Evolutionary conservation across 2,797 vertebrate genomes (phyloP).

Genomic region (Intellagama lesueurii): DNA sequence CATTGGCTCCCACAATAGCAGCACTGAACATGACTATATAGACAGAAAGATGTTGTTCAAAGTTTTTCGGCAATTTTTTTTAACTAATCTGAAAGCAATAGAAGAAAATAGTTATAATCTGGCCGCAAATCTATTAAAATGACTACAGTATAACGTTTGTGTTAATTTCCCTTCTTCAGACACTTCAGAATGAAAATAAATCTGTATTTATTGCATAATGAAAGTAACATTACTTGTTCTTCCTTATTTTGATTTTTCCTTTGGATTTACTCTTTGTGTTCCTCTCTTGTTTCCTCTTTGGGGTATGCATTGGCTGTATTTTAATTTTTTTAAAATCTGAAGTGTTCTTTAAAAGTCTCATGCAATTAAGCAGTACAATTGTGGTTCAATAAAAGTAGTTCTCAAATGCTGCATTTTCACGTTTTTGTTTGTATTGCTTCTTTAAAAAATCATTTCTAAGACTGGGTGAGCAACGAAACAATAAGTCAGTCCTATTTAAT

Average conservation of each 20-base stretch:
- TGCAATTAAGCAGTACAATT: not conserved
- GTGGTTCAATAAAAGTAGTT: conserved; percentile 37
- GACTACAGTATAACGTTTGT: conserved; percentile 50
- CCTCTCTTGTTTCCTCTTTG: conserved; percentile 26
- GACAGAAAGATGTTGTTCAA: conserved; percentile 73
- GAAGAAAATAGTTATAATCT: conserved; percentile 14
- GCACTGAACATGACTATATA: conserved; percentile 67
- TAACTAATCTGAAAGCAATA: conserved; percentile 59
- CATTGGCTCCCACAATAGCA: conserved; percentile 75
- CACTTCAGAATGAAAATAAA: conserved; percentile 47
- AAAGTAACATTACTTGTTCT: not conserved
- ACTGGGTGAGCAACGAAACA: not conserved
- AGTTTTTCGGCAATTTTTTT: conserved; percentile 72
- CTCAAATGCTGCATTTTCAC: conserved; percentile 19
- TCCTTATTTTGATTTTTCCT: conserved; percentile 14
- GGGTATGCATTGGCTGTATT: conserved; percentile 21
- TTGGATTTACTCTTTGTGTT: conserved; percentile 9
- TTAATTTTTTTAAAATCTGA: conserved; percentile 36
- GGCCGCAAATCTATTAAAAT: conserved; percentile 39
- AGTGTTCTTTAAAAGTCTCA: conserved; percentile 46
- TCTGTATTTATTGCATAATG: conserved; percentile 34
- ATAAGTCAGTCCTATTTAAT: not conserved
- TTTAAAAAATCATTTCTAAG: not conserved
- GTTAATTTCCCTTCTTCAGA: conserved; percentile 56
- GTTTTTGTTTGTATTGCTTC: conserved; percentile 44